phyloP scores from a whole-genome alignment of 2,797 vertebrate species.

The Rhinoraja longicauda region DNA sequence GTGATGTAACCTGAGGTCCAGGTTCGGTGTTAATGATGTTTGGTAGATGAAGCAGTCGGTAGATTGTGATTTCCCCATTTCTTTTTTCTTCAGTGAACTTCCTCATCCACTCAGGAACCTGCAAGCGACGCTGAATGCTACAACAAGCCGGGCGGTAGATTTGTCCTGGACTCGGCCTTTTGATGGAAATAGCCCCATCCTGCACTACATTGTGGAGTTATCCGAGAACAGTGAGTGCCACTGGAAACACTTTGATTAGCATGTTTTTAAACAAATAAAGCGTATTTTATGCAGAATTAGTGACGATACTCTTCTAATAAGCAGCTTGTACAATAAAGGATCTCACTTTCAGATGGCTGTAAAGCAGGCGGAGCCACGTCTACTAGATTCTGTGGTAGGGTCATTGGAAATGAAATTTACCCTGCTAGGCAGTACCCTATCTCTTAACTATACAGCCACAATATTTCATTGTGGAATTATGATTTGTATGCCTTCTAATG shows the following conservation, averaged over 20 bases:
- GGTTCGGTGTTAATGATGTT: not conserved
- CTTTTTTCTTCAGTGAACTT: conserved; percentile 66
- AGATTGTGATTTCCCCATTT: not conserved
- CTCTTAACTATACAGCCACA: not conserved
- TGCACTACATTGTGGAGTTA: conserved; percentile 83
- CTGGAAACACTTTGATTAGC: not conserved
- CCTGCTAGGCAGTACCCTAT: not conserved
- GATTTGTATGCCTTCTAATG: too few species aligned
- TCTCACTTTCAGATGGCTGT: conserved; percentile 40
- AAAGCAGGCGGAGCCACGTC: not conserved
- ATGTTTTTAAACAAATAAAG: not conserved
- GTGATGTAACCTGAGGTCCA: not conserved
- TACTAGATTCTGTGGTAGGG: not conserved
- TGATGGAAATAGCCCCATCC: conserved; percentile 87
- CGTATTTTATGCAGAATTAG: not conserved
- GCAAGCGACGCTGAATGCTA: conserved; percentile 69
- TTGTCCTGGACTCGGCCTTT: conserved; percentile 91
- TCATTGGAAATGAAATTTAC: not conserved
- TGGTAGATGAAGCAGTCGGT: too few species aligned
- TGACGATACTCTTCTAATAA: not conserved
- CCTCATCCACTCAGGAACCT: conserved; percentile 89
- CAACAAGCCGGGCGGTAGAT: conserved; percentile 68
- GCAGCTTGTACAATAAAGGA: not conserved
- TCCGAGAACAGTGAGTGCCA: conserved; percentile 87
- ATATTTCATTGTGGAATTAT: not conserved